These are phyloP conservation scores for Leuciscus idus DNA, from an alignment of 2,113 vertebrate species.

Conservation along the genomic window DNA sequence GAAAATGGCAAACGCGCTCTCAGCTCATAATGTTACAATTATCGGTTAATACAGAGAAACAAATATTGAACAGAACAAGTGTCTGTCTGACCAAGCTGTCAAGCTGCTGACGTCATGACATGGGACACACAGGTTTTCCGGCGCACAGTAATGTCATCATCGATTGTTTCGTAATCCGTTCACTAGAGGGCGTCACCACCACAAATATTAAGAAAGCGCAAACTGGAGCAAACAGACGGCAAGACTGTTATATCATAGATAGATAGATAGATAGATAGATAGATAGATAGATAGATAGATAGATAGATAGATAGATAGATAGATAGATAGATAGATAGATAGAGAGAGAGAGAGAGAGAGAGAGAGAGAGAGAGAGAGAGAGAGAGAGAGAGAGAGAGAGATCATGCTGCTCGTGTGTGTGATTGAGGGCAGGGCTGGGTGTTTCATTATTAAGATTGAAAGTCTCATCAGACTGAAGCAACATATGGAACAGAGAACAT, in stretches of 20 bases:
- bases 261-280: too few relatives aligned
- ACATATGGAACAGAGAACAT: constrained; percentile 33
- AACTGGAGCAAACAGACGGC: too few relatives aligned
- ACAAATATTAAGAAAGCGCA: neutral
- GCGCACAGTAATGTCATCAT: constrained; percentile 41
- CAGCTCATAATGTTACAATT: neutral
- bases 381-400: neutral
- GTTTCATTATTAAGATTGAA: constrained; percentile 35
- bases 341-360: too few relatives aligned
- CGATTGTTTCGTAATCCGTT: neutral
- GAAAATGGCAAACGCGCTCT: constrained; percentile 44
- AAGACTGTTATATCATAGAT: too few relatives aligned
- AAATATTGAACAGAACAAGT: neutral
- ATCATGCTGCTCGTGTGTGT: neutral
- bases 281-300: too few relatives aligned
- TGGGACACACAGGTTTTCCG: constrained; percentile 8
- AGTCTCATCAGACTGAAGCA: constrained; percentile 15
- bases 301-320: too few relatives aligned
- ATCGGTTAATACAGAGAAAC: neutral
- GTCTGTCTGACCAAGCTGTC: constrained; percentile 8
- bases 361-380: too few relatives aligned
- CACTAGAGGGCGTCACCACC: neutral
- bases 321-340: too few relatives aligned
- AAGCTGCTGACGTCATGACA: neutral
- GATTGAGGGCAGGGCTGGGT: neutral